Conservation (phyloP, 2,797 vertebrate genomes). For the Eulemur mongoz region DNA sequence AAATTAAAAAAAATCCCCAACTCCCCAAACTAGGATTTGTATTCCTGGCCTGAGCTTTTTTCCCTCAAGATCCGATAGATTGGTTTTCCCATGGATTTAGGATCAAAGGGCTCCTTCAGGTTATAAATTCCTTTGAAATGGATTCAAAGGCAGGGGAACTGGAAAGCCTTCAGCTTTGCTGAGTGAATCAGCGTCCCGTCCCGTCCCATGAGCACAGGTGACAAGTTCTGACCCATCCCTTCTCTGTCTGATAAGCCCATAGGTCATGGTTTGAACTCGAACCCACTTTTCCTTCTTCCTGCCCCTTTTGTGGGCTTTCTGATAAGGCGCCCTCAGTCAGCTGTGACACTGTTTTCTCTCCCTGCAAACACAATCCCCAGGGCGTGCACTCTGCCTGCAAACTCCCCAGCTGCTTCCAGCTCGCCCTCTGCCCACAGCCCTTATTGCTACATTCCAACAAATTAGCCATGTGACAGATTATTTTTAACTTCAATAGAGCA, state of each 20-base stretch:
- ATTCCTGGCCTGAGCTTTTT: not conserved
- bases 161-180: conserved; percentile 43
- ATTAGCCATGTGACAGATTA: conserved; percentile 66
- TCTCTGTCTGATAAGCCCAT: conserved; percentile 63
- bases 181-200: conserved; percentile 55
- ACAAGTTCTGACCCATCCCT: conserved; percentile 60
- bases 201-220: conserved; percentile 57
- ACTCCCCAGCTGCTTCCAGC: conserved; percentile 75
- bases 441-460: conserved; percentile 62
- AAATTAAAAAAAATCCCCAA: not conserved
- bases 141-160: conserved; percentile 64
- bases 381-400: not conserved
- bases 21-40: conserved; percentile 2
- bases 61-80: conserved; percentile 44
- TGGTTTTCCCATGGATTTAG: conserved; percentile 61
- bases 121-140: conserved; percentile 71
- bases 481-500: conserved; percentile 68
- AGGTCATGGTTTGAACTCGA: conserved; percentile 62
- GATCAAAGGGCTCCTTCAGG: conserved; percentile 72
- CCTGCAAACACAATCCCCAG: conserved; percentile 59
- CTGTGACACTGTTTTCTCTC: not conserved
- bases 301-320: not conserved
- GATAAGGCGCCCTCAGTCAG: conserved; percentile 46
- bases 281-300: conserved; percentile 54
- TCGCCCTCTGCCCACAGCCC: conserved; percentile 64